These are phyloP conservation scores for Melanotus villosus DNA, from an alignment of 2,888 invertebrate genomes.

Conservation along the genomic window DNA sequence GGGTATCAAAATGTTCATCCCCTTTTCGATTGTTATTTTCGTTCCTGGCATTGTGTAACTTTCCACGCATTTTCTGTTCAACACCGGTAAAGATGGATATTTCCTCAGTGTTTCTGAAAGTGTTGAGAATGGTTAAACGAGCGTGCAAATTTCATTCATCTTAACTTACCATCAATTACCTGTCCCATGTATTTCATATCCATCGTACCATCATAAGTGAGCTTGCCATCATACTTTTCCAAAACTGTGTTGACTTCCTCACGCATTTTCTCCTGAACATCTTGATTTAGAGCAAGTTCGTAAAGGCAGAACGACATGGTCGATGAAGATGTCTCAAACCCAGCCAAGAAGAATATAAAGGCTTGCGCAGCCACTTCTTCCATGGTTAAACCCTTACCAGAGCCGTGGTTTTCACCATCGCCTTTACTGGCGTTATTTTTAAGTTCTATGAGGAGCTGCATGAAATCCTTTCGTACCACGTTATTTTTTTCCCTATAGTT, in stretches of 20 bases:
- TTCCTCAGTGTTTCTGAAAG: conserved; percentile 51
- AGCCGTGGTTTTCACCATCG: neutral
- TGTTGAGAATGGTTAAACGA: conserved; percentile 9
- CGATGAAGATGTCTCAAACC: conserved; percentile 66
- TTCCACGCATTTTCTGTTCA: conserved; percentile 45
- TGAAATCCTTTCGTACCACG: too few species aligned
- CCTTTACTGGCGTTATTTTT: neutral
- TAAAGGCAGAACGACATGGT: conserved; percentile 63
- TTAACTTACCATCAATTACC: conserved; percentile 60
- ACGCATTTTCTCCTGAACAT: conserved; percentile 61
- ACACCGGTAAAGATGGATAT: conserved; percentile 47
- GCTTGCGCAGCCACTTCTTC: too few species aligned
- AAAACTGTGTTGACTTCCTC: conserved; percentile 58
- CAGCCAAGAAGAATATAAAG: conserved; percentile 57
- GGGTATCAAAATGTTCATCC: neutral
- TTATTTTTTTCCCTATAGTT: too few species aligned
- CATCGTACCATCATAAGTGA: conserved; percentile 62
- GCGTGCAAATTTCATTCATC: neutral
- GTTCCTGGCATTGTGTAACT: conserved; percentile 22
- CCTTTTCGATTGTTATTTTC: neutral
- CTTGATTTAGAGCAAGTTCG: conserved; percentile 62
- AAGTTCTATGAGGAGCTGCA: too few species aligned
- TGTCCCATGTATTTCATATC: conserved; percentile 64
- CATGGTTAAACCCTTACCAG: too few species aligned
- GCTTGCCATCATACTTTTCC: conserved; percentile 53